A percentile compares a stretch with the other conserved stretches of the same genome.
Conservation (phyloP, 1,140 invertebrate genomes). For the Papilio dardanus region DNA sequence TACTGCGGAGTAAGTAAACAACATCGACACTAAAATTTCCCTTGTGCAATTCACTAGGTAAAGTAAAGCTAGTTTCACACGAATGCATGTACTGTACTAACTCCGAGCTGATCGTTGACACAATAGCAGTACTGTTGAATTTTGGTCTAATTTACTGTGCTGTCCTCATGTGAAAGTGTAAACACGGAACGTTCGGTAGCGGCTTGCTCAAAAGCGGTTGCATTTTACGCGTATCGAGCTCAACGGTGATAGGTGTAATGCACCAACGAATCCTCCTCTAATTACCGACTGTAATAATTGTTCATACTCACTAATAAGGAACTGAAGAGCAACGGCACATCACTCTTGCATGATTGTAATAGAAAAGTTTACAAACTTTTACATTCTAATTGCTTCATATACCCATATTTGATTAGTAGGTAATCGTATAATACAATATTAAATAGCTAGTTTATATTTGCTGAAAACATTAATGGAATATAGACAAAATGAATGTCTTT, state of each 20-base stretch:
- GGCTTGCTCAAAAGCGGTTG: constrained; percentile 44
- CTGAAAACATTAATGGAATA: too few species aligned
- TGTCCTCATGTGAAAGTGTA: background rate
- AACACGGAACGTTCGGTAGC: constrained; percentile 3
- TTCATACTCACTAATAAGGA: constrained; percentile 56
- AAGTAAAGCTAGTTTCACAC: constrained; percentile 17
- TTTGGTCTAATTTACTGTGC: background rate
- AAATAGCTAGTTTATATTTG: too few species aligned
- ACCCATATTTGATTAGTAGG: too few species aligned
- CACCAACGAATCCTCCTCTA: constrained; percentile 60
- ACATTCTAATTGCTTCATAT: background rate
- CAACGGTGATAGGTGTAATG: constrained; percentile 55
- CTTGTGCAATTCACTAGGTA: background rate
- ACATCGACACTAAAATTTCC: constrained; percentile 20
- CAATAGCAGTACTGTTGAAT: background rate
- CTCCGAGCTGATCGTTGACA: background rate
- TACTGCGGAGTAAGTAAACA: background rate
- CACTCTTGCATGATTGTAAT: background rate
- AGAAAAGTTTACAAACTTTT: background rate
- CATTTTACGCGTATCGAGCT: constrained; percentile 63
- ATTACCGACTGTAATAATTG: constrained; percentile 69
- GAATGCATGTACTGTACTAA: background rate
- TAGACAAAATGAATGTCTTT: too few species aligned
- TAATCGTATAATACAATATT: too few species aligned
- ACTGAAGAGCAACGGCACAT: constrained; percentile 33